Base-by-base conservation (phyloP, 1,140 invertebrate species). In the Drosophila kikkawai region DNA sequence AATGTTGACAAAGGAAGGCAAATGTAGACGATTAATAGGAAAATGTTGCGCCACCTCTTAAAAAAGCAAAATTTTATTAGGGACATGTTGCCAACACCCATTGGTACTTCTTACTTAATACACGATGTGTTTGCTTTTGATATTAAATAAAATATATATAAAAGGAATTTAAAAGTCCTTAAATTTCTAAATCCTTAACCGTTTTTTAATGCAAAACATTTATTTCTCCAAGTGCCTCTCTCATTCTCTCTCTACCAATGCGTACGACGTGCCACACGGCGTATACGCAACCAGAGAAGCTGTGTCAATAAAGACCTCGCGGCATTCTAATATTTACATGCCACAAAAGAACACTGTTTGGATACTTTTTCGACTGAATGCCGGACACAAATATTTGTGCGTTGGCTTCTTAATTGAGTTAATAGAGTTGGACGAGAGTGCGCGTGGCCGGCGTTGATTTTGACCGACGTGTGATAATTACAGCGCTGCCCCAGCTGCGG, bases 401-500 rank as follows among this genome's bases (percentile, higher is more conserved):
- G 64, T 42, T 65, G 64, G 68, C 64, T 45, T 66, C 85, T 82
- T 90, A 90, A 90, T 90, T 90, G 81, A 90, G 85, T 90, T 90
- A 90, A 88, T 84, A 81, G 85, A 70, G 67, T 85, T 67, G 82
- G 71, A 44, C 65, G 48, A 66, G 68, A 80, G 65, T 82, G 86
- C 85, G 85, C 85, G 85, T 90, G 85, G 79, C 81, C 51, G 42
- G 53, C 67, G 85, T 85, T 85, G 78, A 76, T 85, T 90, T 88
- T 84, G 81, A 90, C 85, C 84, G 84, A 87, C 82, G 81, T 90
- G 85, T 90, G 85, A 90, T 90, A 90, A 90, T 90, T 90, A 90
- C 75, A 67, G 47, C 66, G 51, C 63, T 75, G 73, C 79, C 74
- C 70, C 64, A 66, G 78, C 78, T 65, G 81, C 85, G 81, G 85